Evolutionary conservation across 1,140 invertebrate species (phyloP).

Genomic region (Neodiprion fabricii): DNA sequence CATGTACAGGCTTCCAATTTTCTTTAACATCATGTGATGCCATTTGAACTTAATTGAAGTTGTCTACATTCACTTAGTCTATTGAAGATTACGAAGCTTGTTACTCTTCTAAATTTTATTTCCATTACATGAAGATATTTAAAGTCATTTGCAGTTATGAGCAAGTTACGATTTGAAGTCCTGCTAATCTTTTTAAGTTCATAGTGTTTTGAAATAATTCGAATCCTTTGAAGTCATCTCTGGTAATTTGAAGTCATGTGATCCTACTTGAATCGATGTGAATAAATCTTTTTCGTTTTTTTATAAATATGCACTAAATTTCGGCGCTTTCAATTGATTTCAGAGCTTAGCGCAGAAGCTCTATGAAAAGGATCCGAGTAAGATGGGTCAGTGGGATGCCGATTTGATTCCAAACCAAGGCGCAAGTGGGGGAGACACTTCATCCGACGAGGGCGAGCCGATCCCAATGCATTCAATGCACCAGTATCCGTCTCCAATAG

Average conservation of each 20-base stretch:
- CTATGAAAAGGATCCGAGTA: slow-evolving; percentile 81
- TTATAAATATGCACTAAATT: background rate
- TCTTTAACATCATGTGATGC: too few relatives aligned
- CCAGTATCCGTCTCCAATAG: slow-evolving; percentile 27
- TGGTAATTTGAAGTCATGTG: background rate
- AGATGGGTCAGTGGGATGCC: slow-evolving; percentile 70
- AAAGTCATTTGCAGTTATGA: too few relatives aligned
- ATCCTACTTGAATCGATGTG: too few relatives aligned
- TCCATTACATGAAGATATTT: too few relatives aligned
- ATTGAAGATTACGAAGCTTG: too few relatives aligned
- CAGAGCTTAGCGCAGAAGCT: slow-evolving; percentile 81
- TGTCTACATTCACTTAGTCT: too few relatives aligned
- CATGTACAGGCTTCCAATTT: too few relatives aligned
- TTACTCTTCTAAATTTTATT: too few relatives aligned
- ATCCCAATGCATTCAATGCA: slow-evolving; percentile 40
- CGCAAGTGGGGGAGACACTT: slow-evolving; percentile 53
- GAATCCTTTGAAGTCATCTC: background rate
- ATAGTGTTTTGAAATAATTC: too few relatives aligned
- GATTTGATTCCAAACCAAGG: slow-evolving; percentile 42
- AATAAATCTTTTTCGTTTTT: slow-evolving; percentile 14
- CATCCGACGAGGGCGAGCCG: slow-evolving; percentile 57
- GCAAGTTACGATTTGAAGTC: too few relatives aligned
- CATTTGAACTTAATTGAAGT: too few relatives aligned
- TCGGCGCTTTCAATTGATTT: slow-evolving; percentile 42
- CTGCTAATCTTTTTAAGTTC: too few relatives aligned